Evolutionary conservation across 2,888 invertebrate species (phyloP), one percentile per base, ranked within the genome.

Genomic region (Heteromurus nitidus): DNA sequence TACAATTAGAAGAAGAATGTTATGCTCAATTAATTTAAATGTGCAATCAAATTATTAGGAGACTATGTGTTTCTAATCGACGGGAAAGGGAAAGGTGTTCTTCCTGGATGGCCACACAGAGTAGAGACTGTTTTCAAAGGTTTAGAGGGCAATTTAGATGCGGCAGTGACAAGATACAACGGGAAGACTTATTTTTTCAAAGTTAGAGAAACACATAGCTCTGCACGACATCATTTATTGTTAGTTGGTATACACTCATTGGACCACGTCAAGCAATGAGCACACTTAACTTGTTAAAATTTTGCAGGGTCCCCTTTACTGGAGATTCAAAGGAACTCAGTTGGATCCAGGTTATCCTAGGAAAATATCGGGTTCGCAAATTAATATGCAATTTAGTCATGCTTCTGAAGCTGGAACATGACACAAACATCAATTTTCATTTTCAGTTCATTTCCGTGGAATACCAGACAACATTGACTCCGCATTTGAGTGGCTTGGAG

Each of bases 101-200:
- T 69, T 2, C 36, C 50, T 2, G 70, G 76, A 44, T 81, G 83
- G 79, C 86, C 84, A 9, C 72, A 80, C 11, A 22, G 69, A 36
- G 82, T 85, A 11, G 83, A 82, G 5, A 0, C 60, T 5, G 24
- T 83, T 5, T 85, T 85, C 53, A 42, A 65, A 18, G 85, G 85
- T 13, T 64, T 86, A 22, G 79, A 82, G 31, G 58, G 69, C 1
- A 65, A 79, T 36, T 20, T 86, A 7, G 86, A 86, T 65, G 85
- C 86, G 9, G 85, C 72, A 13, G 65, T 85, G 0, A 85, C 85
- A 2, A 53, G 84, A n/a, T 36, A 53, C 3, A 86, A 84, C 73
- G 85, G 85, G 20, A 77, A 84, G 53, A 84, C 85, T 3, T 86
- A 85, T 31, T 82, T 85, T 62, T 85, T 86, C 44, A 86, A 86